A percentile compares a stretch with the other conserved stretches of the same genome.
Conservation (phyloP, 1,140 invertebrate genomes). For the Halesus radiatus region DNA sequence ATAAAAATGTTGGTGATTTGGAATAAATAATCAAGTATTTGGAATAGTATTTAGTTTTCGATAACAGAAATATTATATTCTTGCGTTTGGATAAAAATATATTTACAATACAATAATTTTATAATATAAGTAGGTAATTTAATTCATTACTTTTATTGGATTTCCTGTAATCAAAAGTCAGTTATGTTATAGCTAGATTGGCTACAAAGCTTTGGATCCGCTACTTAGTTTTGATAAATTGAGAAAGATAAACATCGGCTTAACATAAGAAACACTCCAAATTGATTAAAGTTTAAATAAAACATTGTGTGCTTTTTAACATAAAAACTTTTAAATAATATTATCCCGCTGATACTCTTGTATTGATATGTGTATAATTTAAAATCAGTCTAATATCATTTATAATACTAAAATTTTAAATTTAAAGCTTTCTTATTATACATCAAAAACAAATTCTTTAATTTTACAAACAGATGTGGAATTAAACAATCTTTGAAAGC, state of each 20-base stretch:
- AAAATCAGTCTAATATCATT: constrained; percentile 20
- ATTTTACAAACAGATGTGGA: neutral
- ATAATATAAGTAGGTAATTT: too few relatives aligned
- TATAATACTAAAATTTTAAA: neutral
- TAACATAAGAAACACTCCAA: neutral
- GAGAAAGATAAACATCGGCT: too few relatives aligned
- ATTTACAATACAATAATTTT: too few relatives aligned
- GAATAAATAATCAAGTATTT: too few relatives aligned
- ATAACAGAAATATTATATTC: too few relatives aligned
- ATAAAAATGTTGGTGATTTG: neutral
- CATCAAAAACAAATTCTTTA: neutral
- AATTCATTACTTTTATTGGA: neutral
- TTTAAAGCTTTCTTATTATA: constrained; percentile 17
- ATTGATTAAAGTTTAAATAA: neutral
- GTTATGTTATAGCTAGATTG: neutral
- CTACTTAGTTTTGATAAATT: neutral
- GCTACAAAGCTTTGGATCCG: neutral
- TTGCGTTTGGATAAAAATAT: too few relatives aligned
- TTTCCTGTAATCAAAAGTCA: neutral
- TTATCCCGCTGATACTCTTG: constrained; percentile 9
- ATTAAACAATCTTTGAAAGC: too few relatives aligned
- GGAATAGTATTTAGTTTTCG: too few relatives aligned
- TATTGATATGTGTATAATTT: constrained; percentile 26
- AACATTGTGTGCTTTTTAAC: too few relatives aligned
- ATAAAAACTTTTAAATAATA: neutral